Evolutionary conservation across 2,113 vertebrate species (phyloP), one percentile per base, ranked within the genome.

Genomic region (Sprattus sprattus): DNA sequence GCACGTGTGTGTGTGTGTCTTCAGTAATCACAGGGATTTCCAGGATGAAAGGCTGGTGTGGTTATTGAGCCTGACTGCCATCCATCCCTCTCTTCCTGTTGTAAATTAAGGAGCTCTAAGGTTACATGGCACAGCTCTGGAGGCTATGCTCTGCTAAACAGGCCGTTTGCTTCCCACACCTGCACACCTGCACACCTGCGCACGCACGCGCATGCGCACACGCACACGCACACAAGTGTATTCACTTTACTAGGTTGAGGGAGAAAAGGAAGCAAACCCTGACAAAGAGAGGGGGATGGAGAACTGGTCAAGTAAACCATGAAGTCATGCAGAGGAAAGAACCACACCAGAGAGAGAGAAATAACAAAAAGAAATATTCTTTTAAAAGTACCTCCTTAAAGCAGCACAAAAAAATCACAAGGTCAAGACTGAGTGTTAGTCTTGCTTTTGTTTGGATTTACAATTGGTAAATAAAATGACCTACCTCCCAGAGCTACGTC

Each of bases 1-100:
- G 54, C 11, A 20, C n/a, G 57, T 64, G 57, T 64, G 57, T 71
- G 64, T 71, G 64, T 71, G 64, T 71, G 64, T 71, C 25, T 32
- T 13, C n/a, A 32, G 64, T 71, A 71, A 71, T 71, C 64, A 28
- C 64, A 32, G 64, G 64, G 64, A 71, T 71, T 71, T 71, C 64
- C 64, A 71, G 25, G 54, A 71, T 71, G 64, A 71, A 71, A 71
- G 64, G 64, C 64, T 32, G 64, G 64, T 71, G 64, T 71, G 64
- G 25, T 71, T 32, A 71, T 6, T 13, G 64, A 28, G 64, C 64
- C 64, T 28, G 64, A 71, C 64, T 71, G 64, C 25, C 64, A 28
- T 25, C 71, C 71, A 32, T 44, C 28, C 71, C 32, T 39, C 71
- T 78, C 71, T 78, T 78, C 71, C 71, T 78, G 71, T 13, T 9